Conservation (phyloP, 2,888 invertebrate species). For the Ornithoptera alexandrae region DNA sequence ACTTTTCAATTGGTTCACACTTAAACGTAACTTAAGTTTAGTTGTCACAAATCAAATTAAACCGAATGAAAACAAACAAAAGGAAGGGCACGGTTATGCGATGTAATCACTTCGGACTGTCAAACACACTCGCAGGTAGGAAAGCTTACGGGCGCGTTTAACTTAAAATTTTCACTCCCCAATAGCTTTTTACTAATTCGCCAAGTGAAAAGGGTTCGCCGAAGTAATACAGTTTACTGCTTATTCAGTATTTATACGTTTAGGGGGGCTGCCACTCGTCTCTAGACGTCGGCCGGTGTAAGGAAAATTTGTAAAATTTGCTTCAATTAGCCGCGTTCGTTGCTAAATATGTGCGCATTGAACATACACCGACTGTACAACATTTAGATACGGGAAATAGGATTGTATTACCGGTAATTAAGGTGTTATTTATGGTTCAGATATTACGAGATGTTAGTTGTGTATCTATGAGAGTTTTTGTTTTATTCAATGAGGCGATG, state of each 20-base stretch:
- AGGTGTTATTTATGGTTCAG: background rate
- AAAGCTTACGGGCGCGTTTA: constrained; percentile 72
- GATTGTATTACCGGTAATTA: background rate
- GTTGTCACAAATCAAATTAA: constrained; percentile 76
- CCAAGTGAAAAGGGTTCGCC: constrained; percentile 80
- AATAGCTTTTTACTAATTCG: constrained; percentile 80
- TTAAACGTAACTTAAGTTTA: constrained; percentile 41
- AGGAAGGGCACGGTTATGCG: constrained; percentile 61
- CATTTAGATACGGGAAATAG: background rate
- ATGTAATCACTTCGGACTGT: constrained; percentile 77
- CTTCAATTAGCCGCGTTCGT: constrained; percentile 52
- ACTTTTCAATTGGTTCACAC: constrained; percentile 40
- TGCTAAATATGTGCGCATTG: constrained; percentile 35
- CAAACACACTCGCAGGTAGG: constrained; percentile 75
- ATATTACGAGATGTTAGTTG: too few relatives aligned
- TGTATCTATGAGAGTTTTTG: too few relatives aligned
- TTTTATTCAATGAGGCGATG: too few relatives aligned
- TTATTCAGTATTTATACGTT: constrained; percentile 80
- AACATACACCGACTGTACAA: constrained; percentile 14
- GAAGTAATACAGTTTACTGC: constrained; percentile 80
- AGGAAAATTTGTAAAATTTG: constrained; percentile 70
- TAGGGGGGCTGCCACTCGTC: constrained; percentile 66
- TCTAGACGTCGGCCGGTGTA: constrained; percentile 62
- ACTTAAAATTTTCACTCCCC: constrained; percentile 80
- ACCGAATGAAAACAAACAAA: constrained; percentile 75